Conservation (phyloP, 92 coral and sea anemone species). For the Umimayanthus chanpuru region DNA sequence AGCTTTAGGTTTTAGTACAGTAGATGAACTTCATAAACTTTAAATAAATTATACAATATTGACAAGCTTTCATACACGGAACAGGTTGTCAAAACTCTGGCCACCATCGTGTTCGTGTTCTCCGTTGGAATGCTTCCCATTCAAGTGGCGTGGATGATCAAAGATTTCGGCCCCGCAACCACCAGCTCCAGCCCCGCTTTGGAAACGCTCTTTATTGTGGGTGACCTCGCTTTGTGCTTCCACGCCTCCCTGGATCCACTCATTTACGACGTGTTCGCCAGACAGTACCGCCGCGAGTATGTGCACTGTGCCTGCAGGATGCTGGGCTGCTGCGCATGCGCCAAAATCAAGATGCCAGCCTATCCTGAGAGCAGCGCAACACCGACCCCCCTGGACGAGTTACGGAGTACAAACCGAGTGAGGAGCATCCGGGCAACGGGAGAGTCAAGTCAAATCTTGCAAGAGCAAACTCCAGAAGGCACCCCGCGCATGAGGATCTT, state of each 20-base stretch:
- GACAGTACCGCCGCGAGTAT: constrained; percentile 33
- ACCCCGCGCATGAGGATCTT: background rate
- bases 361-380: constrained; percentile 1
- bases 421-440: background rate
- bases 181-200: background rate
- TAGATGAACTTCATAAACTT: background rate
- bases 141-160: constrained; percentile 40
- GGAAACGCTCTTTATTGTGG: constrained; percentile 30
- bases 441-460: background rate
- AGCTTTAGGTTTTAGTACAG: too few species aligned
- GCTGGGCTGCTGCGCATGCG: constrained; percentile 15
- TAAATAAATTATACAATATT: background rate
- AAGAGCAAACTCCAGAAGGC: background rate
- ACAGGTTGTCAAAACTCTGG: constrained; percentile 37
- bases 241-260: constrained; percentile 32
- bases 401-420: background rate
- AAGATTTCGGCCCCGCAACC: constrained; percentile 18
- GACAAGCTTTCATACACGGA: background rate
- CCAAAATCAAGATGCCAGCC: background rate
- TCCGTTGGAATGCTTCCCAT: constrained; percentile 39
- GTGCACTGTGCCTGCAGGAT: background rate
- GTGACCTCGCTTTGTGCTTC: constrained; percentile 32
- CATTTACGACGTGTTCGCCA: constrained; percentile 18
- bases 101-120: constrained; percentile 29
- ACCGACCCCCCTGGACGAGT: background rate